Evolutionary conservation across 2,113 vertebrate species (phyloP), one percentile per base, ranked within the genome.

Genomic region (Lepus europaeus): DNA sequence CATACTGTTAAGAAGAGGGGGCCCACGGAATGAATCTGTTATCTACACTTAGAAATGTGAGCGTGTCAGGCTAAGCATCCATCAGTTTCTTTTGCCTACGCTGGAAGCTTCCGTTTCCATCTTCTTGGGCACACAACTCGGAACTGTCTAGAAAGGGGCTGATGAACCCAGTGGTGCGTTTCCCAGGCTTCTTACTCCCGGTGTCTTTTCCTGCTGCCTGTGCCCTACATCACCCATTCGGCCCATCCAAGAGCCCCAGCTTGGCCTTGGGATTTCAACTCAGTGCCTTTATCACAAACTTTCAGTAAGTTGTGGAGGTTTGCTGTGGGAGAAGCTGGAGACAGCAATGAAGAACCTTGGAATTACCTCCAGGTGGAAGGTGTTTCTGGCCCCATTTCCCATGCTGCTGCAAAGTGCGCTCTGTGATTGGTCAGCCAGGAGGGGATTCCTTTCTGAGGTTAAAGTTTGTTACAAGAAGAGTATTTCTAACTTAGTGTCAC

Each of bases 21-120:
- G 97, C 89, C 61, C 96, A 97, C 94, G 97, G 98, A 98, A 98
- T 98, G 97, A 98, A 98, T 98, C 87, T 97, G 94, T 98, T 97
- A 98, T 97, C 97, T 79, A 66, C 84, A 49, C 93, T 97, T 96
- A 95, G 90, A 96, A 96, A 97, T 97, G 70, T 56, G 89, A 97
- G 97, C 96, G 90, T 89, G 92, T 97, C 95, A 94, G 86, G 94
- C 96, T 97, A 90, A 95, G 94, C 68, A 91, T 98, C 93, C 25
- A 33, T 97, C 93, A 87, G 96, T 95, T 97, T 96, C 96, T 92
- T 97, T 97, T 94, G 89, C 91, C 74, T 94, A n/a, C 16, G 63
- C 66, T 74, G 9, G 96, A 89, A 96, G 84, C 90, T 82, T 95
- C 69, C 53, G 70, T 96, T 97, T 97, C 56, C 76, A 84, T 93